These are phyloP conservation scores for Thalassarche chlororhynchos DNA, from an alignment of 2,113 vertebrate genomes.

Conservation along the genomic window DNA sequence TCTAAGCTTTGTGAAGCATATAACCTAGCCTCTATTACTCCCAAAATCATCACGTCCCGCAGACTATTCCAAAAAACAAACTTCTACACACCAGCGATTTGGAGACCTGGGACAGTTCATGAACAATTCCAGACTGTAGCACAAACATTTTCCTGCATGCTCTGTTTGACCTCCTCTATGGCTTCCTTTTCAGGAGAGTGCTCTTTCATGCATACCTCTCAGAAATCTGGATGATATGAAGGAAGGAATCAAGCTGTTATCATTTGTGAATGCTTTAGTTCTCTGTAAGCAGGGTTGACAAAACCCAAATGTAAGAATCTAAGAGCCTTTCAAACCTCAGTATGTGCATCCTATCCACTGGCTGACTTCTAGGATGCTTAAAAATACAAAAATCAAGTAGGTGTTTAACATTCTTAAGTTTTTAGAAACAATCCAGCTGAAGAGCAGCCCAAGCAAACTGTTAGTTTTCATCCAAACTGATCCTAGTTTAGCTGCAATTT, in stretches of 20 bases:
- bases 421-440: neutral
- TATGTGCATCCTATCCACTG: neutral
- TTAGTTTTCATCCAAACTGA: neutral
- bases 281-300: neutral
- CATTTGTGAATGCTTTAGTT: neutral
- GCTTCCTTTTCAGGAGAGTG: neutral
- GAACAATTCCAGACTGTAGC: neutral
- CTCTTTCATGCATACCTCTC: neutral
- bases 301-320: neutral
- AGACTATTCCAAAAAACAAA: neutral
- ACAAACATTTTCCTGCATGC: neutral
- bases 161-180: neutral
- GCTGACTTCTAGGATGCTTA: neutral
- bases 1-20: neutral
- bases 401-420: neutral
- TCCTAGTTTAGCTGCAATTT: neutral
- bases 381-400: neutral
- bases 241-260: neutral
- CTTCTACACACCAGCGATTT: neutral
- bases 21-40: neutral
- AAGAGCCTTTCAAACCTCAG: neutral
- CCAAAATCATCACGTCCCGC: neutral
- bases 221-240: neutral
- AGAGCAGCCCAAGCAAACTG: neutral
- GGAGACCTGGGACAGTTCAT: neutral